phyloP scores from a whole-genome alignment of 2,888 invertebrate genomes.

The Ferrisia virgata region DNA sequence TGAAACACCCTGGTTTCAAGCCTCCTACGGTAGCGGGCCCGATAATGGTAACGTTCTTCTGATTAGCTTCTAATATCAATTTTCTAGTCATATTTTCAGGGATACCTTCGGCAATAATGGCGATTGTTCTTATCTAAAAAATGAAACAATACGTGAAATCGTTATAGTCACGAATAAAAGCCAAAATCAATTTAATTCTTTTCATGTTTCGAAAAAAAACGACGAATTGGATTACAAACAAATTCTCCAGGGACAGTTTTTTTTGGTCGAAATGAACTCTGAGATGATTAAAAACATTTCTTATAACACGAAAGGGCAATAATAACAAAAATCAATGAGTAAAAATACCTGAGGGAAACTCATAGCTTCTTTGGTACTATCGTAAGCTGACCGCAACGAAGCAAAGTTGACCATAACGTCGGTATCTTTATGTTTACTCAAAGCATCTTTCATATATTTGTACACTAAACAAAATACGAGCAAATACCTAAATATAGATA shows the following conservation, averaged over 20 bases:
- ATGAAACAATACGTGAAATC: too few relatives aligned
- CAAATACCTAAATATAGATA: too few relatives aligned
- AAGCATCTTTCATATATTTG: conserved; percentile 94
- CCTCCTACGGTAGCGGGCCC: conserved; percentile 97
- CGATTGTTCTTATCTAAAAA: conserved; percentile 81
- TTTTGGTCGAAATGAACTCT: too few relatives aligned
- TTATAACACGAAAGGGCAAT: background rate
- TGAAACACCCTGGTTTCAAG: conserved; percentile 97
- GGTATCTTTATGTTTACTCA: conserved; percentile 90
- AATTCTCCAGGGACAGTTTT: too few relatives aligned
- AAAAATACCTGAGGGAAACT: conserved; percentile 81
- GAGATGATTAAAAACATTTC: too few relatives aligned
- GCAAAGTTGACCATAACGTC: conserved; percentile 97
- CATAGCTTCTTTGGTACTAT: conserved; percentile 92
- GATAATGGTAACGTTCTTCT: conserved; percentile 82
- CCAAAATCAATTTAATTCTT: too few relatives aligned
- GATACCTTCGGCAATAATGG: conserved; percentile 98
- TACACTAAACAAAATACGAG: conserved; percentile 79
- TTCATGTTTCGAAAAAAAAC: too few relatives aligned
- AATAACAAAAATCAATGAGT: too few relatives aligned
- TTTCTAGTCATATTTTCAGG: conserved; percentile 98
- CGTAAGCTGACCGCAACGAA: conserved; percentile 93
- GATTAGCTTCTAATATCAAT: conserved; percentile 77
- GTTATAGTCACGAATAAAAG: too few relatives aligned
- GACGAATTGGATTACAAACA: too few relatives aligned